Conservation (phyloP, 2,888 invertebrate species). For the Drosophila crucigera region DNA sequence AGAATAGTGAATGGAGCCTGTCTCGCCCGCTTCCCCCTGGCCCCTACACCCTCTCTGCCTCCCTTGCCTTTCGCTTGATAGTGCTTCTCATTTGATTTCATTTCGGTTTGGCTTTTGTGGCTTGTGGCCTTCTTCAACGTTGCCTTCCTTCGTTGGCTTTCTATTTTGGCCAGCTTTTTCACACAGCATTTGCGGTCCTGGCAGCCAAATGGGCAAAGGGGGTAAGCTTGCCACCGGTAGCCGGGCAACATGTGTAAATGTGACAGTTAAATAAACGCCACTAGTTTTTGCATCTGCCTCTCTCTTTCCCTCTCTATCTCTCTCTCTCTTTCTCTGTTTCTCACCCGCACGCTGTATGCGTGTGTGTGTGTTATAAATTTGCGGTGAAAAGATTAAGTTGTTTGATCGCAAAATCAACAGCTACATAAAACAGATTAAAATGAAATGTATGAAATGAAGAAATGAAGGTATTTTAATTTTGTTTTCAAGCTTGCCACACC, state of each 20-base stretch:
- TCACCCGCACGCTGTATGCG: slow-evolving; percentile 13
- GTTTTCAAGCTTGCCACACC: neutral
- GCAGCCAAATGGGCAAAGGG: neutral
- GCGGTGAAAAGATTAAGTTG: slow-evolving; percentile 77
- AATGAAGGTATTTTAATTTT: neutral
- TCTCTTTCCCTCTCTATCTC: neutral
- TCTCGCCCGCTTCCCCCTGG: neutral
- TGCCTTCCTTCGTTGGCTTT: slow-evolving; percentile 10
- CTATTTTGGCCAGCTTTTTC: slow-evolving; percentile 39
- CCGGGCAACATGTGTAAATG: slow-evolving; percentile 69
- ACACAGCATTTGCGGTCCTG: slow-evolving; percentile 48
- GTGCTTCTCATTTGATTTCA: slow-evolving; percentile 73
- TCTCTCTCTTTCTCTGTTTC: neutral
- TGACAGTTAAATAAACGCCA: slow-evolving; percentile 73
- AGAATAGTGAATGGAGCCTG: neutral
- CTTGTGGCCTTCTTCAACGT: slow-evolving; percentile 48
- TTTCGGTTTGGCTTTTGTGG: slow-evolving; percentile 68
- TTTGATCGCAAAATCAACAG: slow-evolving; percentile 79
- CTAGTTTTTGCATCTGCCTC: slow-evolving; percentile 13
- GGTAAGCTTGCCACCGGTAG: neutral
- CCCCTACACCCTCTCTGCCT: too few relatives aligned
- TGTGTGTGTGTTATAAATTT: slow-evolving; percentile 63
- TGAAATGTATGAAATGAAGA: slow-evolving; percentile 55
- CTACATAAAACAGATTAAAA: slow-evolving; percentile 77
- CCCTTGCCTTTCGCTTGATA: slow-evolving; percentile 9